Conservation (phyloP, 2,888 invertebrate species). For the Electrophaes corylata region DNA sequence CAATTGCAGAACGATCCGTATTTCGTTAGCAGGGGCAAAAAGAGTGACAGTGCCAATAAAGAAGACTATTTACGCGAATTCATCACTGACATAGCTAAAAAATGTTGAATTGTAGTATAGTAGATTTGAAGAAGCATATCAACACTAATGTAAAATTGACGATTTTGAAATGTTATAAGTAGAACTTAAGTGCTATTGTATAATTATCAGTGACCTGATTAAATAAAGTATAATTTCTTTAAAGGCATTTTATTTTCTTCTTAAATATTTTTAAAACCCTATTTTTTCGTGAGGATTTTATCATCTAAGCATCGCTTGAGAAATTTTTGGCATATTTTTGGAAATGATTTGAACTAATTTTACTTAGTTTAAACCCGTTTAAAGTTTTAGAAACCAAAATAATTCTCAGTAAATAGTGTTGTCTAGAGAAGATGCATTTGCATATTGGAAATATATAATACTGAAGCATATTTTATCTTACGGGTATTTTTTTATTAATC, state of each 20-base stretch:
- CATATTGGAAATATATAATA: too few relatives aligned
- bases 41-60: slow-evolving; percentile 46
- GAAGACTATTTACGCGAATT: slow-evolving; percentile 59
- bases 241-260: slow-evolving; percentile 31
- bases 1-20: slow-evolving; percentile 76
- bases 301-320: too few relatives aligned
- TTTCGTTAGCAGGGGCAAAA: slow-evolving; percentile 76
- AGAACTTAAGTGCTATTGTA: slow-evolving; percentile 30
- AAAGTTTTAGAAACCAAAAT: too few relatives aligned
- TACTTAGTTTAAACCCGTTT: too few relatives aligned
- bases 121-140: background rate
- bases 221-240: slow-evolving; percentile 54
- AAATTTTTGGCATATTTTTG: too few relatives aligned
- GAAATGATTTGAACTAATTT: too few relatives aligned
- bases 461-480: too few relatives aligned
- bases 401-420: too few relatives aligned
- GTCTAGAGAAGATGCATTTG: too few relatives aligned
- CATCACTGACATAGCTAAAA: slow-evolving; percentile 59
- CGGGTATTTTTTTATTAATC: too few relatives aligned
- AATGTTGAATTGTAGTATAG: slow-evolving; percentile 51
- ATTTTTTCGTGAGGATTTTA: too few relatives aligned
- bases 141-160: background rate
- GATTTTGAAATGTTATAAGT: slow-evolving; percentile 7
- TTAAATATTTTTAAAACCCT: background rate
- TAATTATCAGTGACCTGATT: slow-evolving; percentile 42